Evolutionary conservation across 2,797 vertebrate species (phyloP).

Genomic region (Protonibea diacanthus): DNA sequence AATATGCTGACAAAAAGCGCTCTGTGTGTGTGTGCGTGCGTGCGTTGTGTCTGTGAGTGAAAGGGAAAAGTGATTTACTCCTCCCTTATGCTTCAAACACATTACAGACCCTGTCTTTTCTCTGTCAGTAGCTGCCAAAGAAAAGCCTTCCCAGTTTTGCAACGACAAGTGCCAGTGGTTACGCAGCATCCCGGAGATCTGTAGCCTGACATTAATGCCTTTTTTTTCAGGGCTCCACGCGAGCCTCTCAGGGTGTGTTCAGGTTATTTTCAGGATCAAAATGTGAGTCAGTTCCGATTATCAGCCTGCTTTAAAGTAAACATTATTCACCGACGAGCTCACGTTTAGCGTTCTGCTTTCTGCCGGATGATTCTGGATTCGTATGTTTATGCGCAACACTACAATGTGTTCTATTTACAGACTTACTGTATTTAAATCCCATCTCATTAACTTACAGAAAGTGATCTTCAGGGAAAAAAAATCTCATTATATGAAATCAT

Average conservation of each 20-base stretch:
- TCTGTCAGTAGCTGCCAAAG: conserved; percentile 43
- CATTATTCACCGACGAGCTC: background rate
- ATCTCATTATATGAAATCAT: background rate
- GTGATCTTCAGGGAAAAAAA: background rate
- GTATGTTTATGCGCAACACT: no score
- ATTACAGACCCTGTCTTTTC: conserved; percentile 43
- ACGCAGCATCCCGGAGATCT: conserved; percentile 24
- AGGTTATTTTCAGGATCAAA: conserved; percentile 27
- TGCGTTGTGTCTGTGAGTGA: conserved; percentile 16
- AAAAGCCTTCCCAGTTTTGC: conserved; percentile 40
- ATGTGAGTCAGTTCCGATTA: conserved; percentile 8
- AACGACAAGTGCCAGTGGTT: conserved; percentile 51
- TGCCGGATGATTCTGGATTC: background rate
- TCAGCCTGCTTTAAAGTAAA: background rate
- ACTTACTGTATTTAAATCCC: background rate
- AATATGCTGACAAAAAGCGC: conserved; percentile 40
- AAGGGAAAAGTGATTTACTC: conserved; percentile 36
- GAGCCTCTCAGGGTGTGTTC: conserved; percentile 17
- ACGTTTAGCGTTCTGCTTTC: background rate
- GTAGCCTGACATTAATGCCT: conserved; percentile 42
- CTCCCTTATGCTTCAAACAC: conserved; percentile 37
- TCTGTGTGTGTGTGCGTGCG: background rate
- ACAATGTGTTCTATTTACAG: conserved; percentile 2
- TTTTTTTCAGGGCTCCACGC: conserved; percentile 37
- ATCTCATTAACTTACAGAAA: background rate